Evolutionary conservation across 1,140 invertebrate species (phyloP), one percentile per base, ranked within the genome.

Genomic region (Procambarus clarkii): DNA sequence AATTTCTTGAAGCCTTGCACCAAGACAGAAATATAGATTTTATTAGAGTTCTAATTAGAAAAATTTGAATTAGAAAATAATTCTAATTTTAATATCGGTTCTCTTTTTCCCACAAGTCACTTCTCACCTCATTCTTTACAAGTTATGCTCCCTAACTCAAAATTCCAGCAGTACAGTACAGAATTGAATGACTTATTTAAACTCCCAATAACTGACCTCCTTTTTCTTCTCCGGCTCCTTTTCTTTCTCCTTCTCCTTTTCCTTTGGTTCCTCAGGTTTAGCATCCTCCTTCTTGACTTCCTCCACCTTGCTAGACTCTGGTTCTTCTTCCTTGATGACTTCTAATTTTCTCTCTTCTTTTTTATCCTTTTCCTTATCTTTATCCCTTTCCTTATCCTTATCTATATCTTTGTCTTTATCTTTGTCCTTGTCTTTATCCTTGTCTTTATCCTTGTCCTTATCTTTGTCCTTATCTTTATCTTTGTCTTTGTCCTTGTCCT

Each of bases 291-390:
- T 89, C 74, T 64, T 50, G 21, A 11, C 76, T 44, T 78, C 82
- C 34, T 87, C 86, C 46, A 18, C 48, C 11, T 87, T 60, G 13
- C 24, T 24, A 21, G 5, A 5, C 48, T 60, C 69, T 2, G 21
- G 44, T 2, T 69, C 48, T 46, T 84, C 71, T 18, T 84, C 77
- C 46, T 90, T 83, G 9, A 58, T 77, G 5, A 50, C 58, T 24
- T 90, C 71, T 24, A 60, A 54, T 44, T 90, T 74, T 44, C 78
- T 77, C n/a, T 83, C 78, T 69, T 85, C 84, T 44, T 78, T 74
- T 50, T 81, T 86, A 5, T 91, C 71, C 71, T 92, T 92, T 24
- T 91, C 86, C 15, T 82, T 90, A 21, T 83, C 84, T 69, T 86
- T 82, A 8, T 74, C 3, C 13, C 13, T 54, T 9, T 54, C 50